These are phyloP conservation scores for Spea multiplicata DNA, from an alignment of 2,113 vertebrate genomes.

Conservation along the genomic window DNA sequence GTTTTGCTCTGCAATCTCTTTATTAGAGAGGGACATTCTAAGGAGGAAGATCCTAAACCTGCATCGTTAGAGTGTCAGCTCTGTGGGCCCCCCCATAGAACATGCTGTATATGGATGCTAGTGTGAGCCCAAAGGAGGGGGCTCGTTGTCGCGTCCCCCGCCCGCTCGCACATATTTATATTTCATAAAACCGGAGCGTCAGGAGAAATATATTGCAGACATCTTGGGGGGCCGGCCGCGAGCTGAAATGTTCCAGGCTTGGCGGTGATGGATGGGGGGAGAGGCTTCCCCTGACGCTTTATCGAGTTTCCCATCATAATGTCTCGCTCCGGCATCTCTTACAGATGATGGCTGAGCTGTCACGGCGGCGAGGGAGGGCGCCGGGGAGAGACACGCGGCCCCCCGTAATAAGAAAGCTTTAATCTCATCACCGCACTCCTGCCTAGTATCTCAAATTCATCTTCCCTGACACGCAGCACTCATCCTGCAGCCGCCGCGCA, in stretches of 20 bases:
- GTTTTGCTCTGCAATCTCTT: too few relatives aligned
- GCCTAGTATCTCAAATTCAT: conserved; percentile 82
- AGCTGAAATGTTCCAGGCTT: conserved; percentile 52
- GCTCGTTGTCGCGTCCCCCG: neutral
- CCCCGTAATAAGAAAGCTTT: conserved; percentile 78
- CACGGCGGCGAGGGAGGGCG: conserved; percentile 71
- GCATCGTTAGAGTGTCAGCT: conserved; percentile 16
- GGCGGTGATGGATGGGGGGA: conserved; percentile 86
- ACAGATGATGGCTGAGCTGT: conserved; percentile 85
- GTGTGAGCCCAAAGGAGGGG: neutral
- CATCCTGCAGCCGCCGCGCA: conserved; percentile 66
- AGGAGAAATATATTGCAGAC: conserved; percentile 91
- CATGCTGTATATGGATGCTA: too few relatives aligned
- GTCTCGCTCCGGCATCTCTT: conserved; percentile 88
- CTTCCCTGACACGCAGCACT: conserved; percentile 79
- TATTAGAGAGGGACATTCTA: too few relatives aligned
- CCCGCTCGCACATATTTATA: conserved; percentile 6
- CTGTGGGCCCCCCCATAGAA: neutral
- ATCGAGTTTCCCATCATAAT: conserved; percentile 99
- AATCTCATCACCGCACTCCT: conserved; percentile 81
- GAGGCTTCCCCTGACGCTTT: conserved; percentile 91
- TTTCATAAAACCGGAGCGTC: conserved; percentile 67
- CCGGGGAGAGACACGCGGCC: conserved; percentile 51
- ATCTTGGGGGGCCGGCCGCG: conserved; percentile 97
- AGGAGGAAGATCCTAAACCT: too few relatives aligned